phyloP scores from a whole-genome alignment of 2,797 vertebrate species.

The Smutsia temminckii region DNA sequence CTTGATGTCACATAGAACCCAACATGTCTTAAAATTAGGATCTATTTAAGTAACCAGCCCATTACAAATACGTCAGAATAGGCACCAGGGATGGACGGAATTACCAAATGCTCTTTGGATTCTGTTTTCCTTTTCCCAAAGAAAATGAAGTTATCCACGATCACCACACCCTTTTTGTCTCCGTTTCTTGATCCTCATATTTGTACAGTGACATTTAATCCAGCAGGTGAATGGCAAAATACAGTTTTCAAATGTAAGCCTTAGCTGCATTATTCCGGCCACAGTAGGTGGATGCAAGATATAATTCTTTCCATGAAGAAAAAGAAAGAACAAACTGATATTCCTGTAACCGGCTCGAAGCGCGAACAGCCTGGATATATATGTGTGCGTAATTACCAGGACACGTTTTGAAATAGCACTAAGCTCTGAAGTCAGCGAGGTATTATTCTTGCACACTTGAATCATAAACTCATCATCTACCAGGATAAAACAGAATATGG shows the following conservation, averaged over 20 bases:
- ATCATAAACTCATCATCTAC: constrained; percentile 77
- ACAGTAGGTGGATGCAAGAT: constrained; percentile 71
- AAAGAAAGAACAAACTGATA: constrained; percentile 56
- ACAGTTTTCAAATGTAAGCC: constrained; percentile 30
- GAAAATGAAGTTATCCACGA: background rate
- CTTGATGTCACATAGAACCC: background rate
- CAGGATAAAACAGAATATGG: constrained; percentile 73
- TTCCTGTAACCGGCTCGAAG: constrained; percentile 62
- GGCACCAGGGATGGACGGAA: background rate
- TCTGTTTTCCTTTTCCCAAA: constrained; percentile 41
- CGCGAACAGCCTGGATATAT: constrained; percentile 58
- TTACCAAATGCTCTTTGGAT: constrained; percentile 2
- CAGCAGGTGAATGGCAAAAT: background rate
- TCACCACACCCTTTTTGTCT: background rate
- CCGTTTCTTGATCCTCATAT: background rate
- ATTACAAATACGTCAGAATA: background rate
- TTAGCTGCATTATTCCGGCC: background rate
- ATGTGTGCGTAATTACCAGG: constrained; percentile 65
- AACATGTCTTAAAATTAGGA: background rate
- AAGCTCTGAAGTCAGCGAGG: constrained; percentile 71
- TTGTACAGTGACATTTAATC: background rate
- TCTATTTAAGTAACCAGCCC: background rate
- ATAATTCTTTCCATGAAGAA: constrained; percentile 54
- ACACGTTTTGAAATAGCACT: constrained; percentile 75
- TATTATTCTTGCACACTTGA: constrained; percentile 79